Evolutionary conservation across 2,888 invertebrate genomes (phyloP).

Genomic region (Coenonympha glycerion): DNA sequence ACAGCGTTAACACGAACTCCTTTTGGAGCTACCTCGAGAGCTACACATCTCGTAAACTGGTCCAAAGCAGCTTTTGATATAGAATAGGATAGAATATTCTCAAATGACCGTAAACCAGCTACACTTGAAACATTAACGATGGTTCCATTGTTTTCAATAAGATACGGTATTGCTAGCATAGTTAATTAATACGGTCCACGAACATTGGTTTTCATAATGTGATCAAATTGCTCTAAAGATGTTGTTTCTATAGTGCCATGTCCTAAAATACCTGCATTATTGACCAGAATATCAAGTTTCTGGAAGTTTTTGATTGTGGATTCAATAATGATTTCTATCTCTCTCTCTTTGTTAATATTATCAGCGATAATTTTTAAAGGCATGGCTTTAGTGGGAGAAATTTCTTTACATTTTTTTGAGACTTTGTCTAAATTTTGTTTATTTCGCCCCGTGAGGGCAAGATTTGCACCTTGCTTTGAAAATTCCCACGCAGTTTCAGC

Average conservation of each 20-base stretch:
- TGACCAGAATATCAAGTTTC: conserved; percentile 83
- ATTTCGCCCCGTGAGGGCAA: conserved; percentile 80
- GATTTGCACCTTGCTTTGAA: conserved; percentile 74
- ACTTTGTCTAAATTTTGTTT: conserved; percentile 77
- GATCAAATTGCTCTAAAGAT: conserved; percentile 85
- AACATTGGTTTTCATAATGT: conserved; percentile 87
- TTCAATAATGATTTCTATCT: conserved; percentile 77
- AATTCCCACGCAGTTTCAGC: conserved; percentile 79
- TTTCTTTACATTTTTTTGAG: conserved; percentile 66
- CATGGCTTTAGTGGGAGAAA: conserved; percentile 39
- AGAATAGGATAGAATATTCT: conserved; percentile 91
- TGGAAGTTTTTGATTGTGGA: conserved; percentile 79
- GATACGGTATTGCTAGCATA: conserved; percentile 87
- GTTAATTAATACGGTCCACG: conserved; percentile 85
- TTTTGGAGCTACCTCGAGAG: conserved; percentile 86
- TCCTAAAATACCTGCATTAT: conserved; percentile 87
- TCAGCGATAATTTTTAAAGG: conserved; percentile 76
- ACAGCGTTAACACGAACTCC: conserved; percentile 92
- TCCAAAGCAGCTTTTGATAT: conserved; percentile 96
- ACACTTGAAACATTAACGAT: conserved; percentile 97
- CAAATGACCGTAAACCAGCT: conserved; percentile 89
- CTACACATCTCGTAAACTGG: conserved; percentile 93
- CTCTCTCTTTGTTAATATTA: conserved; percentile 78
- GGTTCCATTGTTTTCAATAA: conserved; percentile 85
- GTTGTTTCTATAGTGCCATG: conserved; percentile 85